Percentiles rank a stretch among this genome's conserved stretches.
These are phyloP conservation scores for Coreius guichenoti DNA, from an alignment of 2,797 vertebrate species.

Conservation along the genomic window DNA sequence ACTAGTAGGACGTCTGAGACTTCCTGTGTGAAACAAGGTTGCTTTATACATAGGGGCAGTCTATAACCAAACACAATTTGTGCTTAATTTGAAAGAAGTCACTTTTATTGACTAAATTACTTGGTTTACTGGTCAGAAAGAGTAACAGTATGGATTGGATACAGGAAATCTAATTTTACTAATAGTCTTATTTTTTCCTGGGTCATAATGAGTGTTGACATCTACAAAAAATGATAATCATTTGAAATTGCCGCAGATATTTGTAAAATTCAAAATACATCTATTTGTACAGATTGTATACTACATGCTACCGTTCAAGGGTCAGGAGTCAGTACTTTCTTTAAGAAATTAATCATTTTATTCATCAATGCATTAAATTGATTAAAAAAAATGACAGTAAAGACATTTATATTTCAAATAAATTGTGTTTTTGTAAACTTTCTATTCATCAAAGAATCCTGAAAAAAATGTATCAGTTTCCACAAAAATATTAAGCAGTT, in stretches of 20 bases:
- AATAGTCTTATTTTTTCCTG: neutral
- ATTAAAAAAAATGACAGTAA: neutral
- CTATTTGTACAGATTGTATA: neutral
- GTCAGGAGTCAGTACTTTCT: neutral
- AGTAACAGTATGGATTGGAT: neutral
- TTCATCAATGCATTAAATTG: neutral
- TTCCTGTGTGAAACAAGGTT: neutral
- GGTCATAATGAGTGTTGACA: neutral
- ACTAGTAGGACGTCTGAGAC: neutral
- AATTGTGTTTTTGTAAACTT: too few relatives aligned
- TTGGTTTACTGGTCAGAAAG: neutral
- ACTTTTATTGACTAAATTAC: neutral
- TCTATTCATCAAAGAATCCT: neutral
- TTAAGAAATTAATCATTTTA: neutral
- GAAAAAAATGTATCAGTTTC: neutral
- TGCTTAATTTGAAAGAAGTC: neutral
- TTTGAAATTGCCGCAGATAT: neutral
- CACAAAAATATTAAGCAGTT: neutral
- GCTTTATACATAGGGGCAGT: neutral
- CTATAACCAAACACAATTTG: neutral
- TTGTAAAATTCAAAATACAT: neutral
- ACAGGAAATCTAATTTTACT: constrained; percentile 10
- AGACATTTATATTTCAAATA: neutral
- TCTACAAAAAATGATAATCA: neutral
- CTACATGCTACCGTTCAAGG: neutral